These are phyloP conservation scores for Heliconius ismenius DNA, from an alignment of 2,888 invertebrate genomes.

Conservation along the genomic window DNA sequence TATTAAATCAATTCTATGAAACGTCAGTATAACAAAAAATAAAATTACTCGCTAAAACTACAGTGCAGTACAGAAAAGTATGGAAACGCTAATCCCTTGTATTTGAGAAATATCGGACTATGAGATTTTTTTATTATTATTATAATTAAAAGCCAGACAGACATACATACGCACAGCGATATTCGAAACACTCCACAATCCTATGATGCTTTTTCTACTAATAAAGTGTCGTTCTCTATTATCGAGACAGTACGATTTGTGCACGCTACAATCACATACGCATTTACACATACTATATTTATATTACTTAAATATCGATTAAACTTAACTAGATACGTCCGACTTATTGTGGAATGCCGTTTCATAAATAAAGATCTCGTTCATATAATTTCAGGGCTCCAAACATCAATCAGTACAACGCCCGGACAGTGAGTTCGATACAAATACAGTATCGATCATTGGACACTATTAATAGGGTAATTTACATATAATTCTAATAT, in stretches of 20 bases:
- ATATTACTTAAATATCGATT: slow-evolving; percentile 61
- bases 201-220: slow-evolving; percentile 71
- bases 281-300: slow-evolving; percentile 63
- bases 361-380: slow-evolving; percentile 73
- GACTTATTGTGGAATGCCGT: slow-evolving; percentile 78
- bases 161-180: slow-evolving; percentile 74
- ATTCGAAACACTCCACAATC: slow-evolving; percentile 70
- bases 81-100: slow-evolving; percentile 72
- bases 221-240: slow-evolving; percentile 62
- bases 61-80: slow-evolving; percentile 59
- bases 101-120: slow-evolving; percentile 68
- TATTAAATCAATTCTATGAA: slow-evolving; percentile 42
- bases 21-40: slow-evolving; percentile 32
- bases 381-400: slow-evolving; percentile 58
- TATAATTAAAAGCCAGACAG: slow-evolving; percentile 75
- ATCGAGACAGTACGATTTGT: slow-evolving; percentile 74
- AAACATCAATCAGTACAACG: slow-evolving; percentile 78
- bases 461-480: slow-evolving; percentile 65
- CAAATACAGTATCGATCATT: slow-evolving; percentile 63
- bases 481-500: slow-evolving; percentile 80
- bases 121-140: slow-evolving; percentile 64
- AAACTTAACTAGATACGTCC: slow-evolving; percentile 70
- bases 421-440: slow-evolving; percentile 75
- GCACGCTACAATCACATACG: slow-evolving; percentile 80
- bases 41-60: slow-evolving; percentile 52